Percentiles rank a stretch among this genome's conserved stretches.
These are phyloP conservation scores for Enteromius radiatus DNA, from an alignment of 2,797 vertebrate species.

Conservation along the genomic window DNA sequence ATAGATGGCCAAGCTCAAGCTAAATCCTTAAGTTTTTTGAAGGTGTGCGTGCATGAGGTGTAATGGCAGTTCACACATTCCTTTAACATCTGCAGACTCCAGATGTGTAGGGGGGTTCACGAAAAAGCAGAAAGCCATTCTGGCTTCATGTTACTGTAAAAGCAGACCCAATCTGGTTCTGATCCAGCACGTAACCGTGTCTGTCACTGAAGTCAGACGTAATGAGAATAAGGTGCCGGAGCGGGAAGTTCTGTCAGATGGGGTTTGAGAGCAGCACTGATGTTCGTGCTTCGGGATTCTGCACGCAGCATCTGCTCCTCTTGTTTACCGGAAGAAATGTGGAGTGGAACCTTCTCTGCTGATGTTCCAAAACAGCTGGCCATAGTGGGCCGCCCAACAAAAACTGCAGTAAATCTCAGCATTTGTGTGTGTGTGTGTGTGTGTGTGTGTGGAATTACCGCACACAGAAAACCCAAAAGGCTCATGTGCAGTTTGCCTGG, in stretches of 20 bases:
- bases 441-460: not conserved
- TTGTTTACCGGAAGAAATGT: conserved; percentile 51
- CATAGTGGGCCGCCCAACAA: conserved; percentile 27
- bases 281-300: conserved; percentile 6
- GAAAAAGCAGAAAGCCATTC: conserved; percentile 12
- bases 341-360: conserved; percentile 41
- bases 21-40: conserved; percentile 25
- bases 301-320: conserved; percentile 36
- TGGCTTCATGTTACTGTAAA: conserved; percentile 28
- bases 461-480: conserved; percentile 23
- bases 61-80: conserved; percentile 35
- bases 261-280: conserved; percentile 7
- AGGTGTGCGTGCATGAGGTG: conserved; percentile 26
- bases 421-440: conserved; percentile 25
- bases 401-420: conserved; percentile 26
- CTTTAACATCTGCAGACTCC: conserved; percentile 35
- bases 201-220: conserved; percentile 26
- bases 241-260: conserved; percentile 16
- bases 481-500: conserved; percentile 30
- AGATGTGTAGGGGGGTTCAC: conserved; percentile 40
- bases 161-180: conserved; percentile 28
- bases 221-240: conserved; percentile 6
- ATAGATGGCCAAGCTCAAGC: conserved; percentile 1
- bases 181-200: conserved; percentile 14
- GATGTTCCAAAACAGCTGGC: conserved; percentile 46